Conservation (phyloP, 2,797 vertebrate species). For the Channallabes apus region DNA sequence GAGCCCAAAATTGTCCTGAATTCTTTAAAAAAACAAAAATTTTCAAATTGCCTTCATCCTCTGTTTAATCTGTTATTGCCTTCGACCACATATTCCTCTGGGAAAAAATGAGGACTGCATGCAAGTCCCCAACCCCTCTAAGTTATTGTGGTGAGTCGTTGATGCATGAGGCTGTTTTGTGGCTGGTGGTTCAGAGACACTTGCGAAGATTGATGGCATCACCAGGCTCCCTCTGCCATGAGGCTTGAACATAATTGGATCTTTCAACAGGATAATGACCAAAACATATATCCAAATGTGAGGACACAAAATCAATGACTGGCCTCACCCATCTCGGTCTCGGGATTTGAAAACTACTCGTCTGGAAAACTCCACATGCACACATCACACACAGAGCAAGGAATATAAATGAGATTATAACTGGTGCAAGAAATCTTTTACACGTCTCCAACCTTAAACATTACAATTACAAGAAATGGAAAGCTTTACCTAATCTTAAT, state of each 20-base stretch:
- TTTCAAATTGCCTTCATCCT: background rate
- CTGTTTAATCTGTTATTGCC: background rate
- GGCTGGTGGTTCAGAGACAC: background rate
- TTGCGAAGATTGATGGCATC: background rate
- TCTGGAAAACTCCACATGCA: background rate
- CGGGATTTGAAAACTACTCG: background rate
- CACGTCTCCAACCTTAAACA: too few relatives aligned
- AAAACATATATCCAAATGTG: background rate
- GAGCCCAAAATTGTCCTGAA: background rate
- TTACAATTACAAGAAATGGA: background rate
- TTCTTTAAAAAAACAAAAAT: background rate
- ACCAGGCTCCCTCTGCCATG: background rate
- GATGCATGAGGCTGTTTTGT: background rate
- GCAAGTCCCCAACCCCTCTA: background rate
- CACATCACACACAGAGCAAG: background rate
- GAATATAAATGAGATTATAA: background rate
- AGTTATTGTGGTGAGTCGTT: background rate
- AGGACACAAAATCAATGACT: slow-evolving; percentile 9
- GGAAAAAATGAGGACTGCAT: background rate
- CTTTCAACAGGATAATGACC: slow-evolving; percentile 10
- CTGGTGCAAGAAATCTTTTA: background rate
- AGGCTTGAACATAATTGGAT: background rate
- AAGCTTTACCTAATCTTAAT: background rate
- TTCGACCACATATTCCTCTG: background rate
- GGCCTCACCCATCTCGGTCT: background rate